Percentiles rank a stretch among this genome's conserved stretches.
Evolutionary conservation across 2,888 invertebrate genomes (phyloP).

Genomic region (Polylopha cassiicola): DNA sequence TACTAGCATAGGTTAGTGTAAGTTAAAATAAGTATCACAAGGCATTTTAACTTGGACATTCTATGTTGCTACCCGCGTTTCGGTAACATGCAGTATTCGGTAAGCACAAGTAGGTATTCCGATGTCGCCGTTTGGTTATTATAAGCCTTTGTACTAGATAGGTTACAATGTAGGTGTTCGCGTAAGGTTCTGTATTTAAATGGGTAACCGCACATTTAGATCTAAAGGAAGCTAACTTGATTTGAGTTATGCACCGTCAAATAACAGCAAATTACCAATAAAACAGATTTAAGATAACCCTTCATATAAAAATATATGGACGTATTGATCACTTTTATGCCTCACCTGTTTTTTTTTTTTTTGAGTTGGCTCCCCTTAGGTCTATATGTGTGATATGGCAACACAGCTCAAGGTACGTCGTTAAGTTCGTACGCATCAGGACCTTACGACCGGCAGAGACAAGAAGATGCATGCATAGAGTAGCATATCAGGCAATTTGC

Average conservation of each 20-base stretch:
- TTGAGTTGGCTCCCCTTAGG: too few species aligned
- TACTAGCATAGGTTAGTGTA: slow-evolving; percentile 65
- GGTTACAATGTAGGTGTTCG: slow-evolving; percentile 67
- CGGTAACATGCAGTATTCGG: neutral
- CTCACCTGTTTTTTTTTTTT: too few species aligned
- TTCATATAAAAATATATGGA: too few species aligned
- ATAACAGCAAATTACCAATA: too few species aligned
- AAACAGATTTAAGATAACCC: too few species aligned
- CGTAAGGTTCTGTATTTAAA: slow-evolving; percentile 52
- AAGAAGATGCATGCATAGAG: slow-evolving; percentile 13
- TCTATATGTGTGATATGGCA: too few species aligned
- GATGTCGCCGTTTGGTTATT: slow-evolving; percentile 45
- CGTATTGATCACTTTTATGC: too few species aligned
- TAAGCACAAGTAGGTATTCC: slow-evolving; percentile 31
- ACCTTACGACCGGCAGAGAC: slow-evolving; percentile 1
- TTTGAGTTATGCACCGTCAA: too few species aligned
- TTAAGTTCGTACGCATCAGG: too few species aligned
- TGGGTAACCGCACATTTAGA: too few species aligned
- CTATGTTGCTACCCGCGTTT: slow-evolving; percentile 55
- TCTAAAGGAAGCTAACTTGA: slow-evolving; percentile 13
- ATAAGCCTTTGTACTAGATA: slow-evolving; percentile 68
- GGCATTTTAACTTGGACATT: slow-evolving; percentile 65
- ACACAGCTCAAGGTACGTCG: too few species aligned
- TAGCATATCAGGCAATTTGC: slow-evolving; percentile 27
- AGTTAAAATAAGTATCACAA: slow-evolving; percentile 30